phyloP scores from a whole-genome alignment of 1,140 invertebrate species.

The Heliconius nattereri region DNA sequence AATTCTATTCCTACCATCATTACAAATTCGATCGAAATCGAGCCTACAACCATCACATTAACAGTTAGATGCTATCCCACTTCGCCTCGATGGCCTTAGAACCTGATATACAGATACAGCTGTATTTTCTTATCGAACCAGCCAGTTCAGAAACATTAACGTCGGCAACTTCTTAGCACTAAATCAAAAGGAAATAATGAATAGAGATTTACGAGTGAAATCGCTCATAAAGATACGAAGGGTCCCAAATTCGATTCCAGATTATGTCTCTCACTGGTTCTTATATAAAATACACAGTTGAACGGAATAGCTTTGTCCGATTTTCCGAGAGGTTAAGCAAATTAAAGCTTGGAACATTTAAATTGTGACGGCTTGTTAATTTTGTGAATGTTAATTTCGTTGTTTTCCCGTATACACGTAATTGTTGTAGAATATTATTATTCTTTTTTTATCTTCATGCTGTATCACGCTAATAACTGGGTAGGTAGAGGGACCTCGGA shows the following conservation, averaged over 20 bases:
- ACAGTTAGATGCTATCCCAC: too few species aligned
- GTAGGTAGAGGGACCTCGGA: too few species aligned
- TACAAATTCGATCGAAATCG: too few species aligned
- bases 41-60: too few species aligned
- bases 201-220: slow-evolving; percentile 45
- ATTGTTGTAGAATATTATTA: too few species aligned
- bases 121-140: slow-evolving; percentile 23
- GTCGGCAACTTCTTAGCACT: slow-evolving; percentile 30
- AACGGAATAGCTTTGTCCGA: slow-evolving; percentile 13
- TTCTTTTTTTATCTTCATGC: too few species aligned
- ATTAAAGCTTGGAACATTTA: neutral
- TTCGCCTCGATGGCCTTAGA: neutral
- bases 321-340: slow-evolving; percentile 18
- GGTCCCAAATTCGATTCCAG: slow-evolving; percentile 21
- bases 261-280: slow-evolving; percentile 1
- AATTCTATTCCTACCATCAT: too few species aligned
- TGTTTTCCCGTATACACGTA: too few species aligned
- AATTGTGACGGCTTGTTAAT: too few species aligned
- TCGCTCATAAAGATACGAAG: slow-evolving; percentile 33
- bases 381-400: too few species aligned
- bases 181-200: slow-evolving; percentile 46
- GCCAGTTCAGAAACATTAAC: slow-evolving; percentile 21
- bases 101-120: neutral
- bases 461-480: too few species aligned
- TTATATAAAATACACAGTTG: slow-evolving; percentile 7